Conservation (phyloP, 2,888 invertebrate genomes). For the Melangyna quadrimaculata region DNA sequence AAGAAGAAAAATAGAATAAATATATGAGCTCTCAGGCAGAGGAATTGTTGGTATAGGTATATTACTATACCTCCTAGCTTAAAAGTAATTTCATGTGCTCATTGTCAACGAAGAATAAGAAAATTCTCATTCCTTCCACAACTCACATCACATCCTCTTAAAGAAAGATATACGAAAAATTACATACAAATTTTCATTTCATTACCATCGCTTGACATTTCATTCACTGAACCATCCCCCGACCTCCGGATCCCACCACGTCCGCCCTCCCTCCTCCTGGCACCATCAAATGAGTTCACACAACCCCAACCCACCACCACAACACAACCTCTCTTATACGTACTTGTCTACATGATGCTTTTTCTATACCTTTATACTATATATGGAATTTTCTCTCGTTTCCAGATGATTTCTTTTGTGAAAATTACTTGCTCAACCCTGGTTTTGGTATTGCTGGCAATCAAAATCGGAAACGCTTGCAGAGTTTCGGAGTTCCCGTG, state of each 20-base stretch:
- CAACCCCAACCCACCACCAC: neutral
- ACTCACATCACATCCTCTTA: neutral
- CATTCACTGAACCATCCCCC: constrained; percentile 41
- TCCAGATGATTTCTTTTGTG: constrained; percentile 76
- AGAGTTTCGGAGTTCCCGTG: constrained; percentile 90
- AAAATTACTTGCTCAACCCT: constrained; percentile 79
- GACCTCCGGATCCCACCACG: neutral
- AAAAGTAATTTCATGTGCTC: constrained; percentile 55
- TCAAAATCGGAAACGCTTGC: constrained; percentile 83
- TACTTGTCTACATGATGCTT: neutral
- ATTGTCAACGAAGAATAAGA: constrained; percentile 34
- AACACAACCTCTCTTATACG: neutral
- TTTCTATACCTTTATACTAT: neutral
- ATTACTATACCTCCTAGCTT: neutral
- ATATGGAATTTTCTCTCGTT: constrained; percentile 61
- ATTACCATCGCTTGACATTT: constrained; percentile 63
- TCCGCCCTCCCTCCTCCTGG: neutral
- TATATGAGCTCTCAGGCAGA: constrained; percentile 21
- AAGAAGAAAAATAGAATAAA: neutral
- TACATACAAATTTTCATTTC: constrained; percentile 64
- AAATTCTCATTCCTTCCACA: neutral
- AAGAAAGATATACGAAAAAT: constrained; percentile 39
- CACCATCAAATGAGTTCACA: constrained; percentile 4
- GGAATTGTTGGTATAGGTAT: too few relatives aligned
- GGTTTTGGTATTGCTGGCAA: constrained; percentile 76